Conservation (phyloP, 2,888 invertebrate species). For the Caenorhabditis uteleia region DNA sequence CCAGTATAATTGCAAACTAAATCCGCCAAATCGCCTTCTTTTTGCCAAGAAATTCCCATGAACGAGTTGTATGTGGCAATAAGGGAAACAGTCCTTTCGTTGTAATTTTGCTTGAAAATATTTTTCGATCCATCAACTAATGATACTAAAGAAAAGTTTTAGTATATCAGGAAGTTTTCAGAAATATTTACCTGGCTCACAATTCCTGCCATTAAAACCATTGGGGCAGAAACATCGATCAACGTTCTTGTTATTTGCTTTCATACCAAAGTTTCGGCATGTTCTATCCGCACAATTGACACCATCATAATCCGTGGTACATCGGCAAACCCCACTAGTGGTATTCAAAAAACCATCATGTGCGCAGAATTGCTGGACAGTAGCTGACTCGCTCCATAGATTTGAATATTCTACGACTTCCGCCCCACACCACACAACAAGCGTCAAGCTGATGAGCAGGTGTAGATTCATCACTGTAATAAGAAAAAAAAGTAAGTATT, state of each 20-base stretch:
- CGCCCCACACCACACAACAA: no score
- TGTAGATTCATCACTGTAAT: no score
- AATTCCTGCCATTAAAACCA: constrained; percentile 23
- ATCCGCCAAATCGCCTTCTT: constrained; percentile 5
- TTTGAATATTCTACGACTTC: constrained; percentile 2
- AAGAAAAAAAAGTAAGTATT: no score
- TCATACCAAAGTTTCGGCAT: constrained; percentile 24
- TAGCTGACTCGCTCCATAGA: no score
- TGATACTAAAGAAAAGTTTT: constrained; percentile 11
- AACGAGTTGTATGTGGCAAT: constrained; percentile 13
- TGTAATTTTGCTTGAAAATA: not conserved
- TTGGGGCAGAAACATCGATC: constrained; percentile 28
- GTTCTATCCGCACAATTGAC: constrained; percentile 11
- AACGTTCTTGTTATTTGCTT: not conserved
- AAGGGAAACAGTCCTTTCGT: constrained; percentile 16
- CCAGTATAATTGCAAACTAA: constrained; percentile 17
- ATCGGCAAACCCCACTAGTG: constrained; percentile 6
- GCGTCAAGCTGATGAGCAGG: no score
- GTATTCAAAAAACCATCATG: constrained; percentile 16
- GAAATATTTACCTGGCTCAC: constrained; percentile 27
- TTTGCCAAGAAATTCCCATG: constrained; percentile 11
- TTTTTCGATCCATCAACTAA: constrained; percentile 11
- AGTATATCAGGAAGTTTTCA: not conserved
- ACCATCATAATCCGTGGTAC: constrained; percentile 15
- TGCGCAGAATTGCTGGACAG: constrained; percentile 19